These are phyloP conservation scores for Dilophus febrilis DNA, from an alignment of 2,888 invertebrate species.

Conservation along the genomic window DNA sequence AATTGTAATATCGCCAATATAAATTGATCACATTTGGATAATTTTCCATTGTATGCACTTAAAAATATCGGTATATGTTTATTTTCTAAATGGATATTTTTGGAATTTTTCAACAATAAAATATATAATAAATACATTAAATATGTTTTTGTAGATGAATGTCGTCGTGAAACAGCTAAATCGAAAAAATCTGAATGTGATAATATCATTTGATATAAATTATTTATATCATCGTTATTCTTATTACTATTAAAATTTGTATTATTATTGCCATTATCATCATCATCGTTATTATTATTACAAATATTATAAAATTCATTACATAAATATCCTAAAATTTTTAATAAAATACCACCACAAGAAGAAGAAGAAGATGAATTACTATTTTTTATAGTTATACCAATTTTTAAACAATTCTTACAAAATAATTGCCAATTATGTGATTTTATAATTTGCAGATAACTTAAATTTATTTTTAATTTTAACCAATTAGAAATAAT, in stretches of 20 bases:
- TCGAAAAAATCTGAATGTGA: conserved; percentile 64
- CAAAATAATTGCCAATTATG: conserved; percentile 41
- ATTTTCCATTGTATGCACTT: conserved; percentile 60
- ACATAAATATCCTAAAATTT: conserved; percentile 37
- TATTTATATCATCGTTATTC: conserved; percentile 32
- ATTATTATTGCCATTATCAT: too few relatives aligned
- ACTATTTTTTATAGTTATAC: conserved; percentile 33
- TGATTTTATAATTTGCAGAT: conserved; percentile 20
- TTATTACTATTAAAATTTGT: too few relatives aligned
- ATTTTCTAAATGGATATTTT: conserved; percentile 40
- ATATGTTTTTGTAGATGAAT: conserved; percentile 37
- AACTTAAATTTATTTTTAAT: conserved; percentile 11
- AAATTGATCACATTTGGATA: conserved; percentile 49
- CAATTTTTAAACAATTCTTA: conserved; percentile 47
- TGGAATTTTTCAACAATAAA: conserved; percentile 44
- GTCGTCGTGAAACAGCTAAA: conserved; percentile 38
- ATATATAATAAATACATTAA: conserved; percentile 45
- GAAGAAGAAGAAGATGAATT: too few relatives aligned
- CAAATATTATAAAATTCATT: conserved; percentile 38
- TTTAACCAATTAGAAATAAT: conserved; percentile 24
- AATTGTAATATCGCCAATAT: conserved; percentile 47
- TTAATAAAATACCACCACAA: conserved; percentile 34
- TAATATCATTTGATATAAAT: conserved; percentile 54
- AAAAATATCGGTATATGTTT: conserved; percentile 59
- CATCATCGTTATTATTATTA: conserved; percentile 32